Evolutionary conservation across 2,888 invertebrate species (phyloP).

Genomic region (Vannuccia rotundouncinata): DNA sequence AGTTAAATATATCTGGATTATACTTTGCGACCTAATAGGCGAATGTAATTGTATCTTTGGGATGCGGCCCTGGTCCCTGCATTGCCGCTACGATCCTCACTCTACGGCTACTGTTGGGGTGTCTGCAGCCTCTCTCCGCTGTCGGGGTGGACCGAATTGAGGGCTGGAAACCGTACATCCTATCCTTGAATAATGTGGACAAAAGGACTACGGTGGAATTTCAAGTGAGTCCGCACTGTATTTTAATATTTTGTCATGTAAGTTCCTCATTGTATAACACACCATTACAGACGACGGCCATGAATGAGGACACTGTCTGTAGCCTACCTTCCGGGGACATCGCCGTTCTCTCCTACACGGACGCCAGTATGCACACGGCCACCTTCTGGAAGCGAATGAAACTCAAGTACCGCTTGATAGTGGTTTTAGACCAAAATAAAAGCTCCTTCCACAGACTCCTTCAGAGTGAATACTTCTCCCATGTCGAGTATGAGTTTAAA

Average conservation of each 20-base stretch:
- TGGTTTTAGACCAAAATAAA: conserved; percentile 29
- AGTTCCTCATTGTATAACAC: too few relatives aligned
- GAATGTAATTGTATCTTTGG: neutral
- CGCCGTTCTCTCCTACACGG: conserved; percentile 28
- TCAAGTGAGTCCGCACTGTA: too few relatives aligned
- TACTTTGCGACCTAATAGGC: too few relatives aligned
- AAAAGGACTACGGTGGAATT: too few relatives aligned
- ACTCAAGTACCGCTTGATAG: neutral
- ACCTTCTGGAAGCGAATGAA: conserved; percentile 28
- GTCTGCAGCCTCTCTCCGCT: neutral
- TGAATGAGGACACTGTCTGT: conserved; percentile 19
- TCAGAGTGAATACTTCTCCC: neutral
- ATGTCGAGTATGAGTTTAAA: conserved; percentile 29
- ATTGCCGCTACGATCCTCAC: neutral
- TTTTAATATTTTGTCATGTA: too few relatives aligned
- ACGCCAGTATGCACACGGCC: conserved; percentile 18
- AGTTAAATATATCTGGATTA: too few relatives aligned
- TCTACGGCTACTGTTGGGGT: neutral
- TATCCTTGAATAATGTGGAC: conserved; percentile 2
- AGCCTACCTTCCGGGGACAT: conserved; percentile 6
- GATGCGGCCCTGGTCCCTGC: conserved; percentile 31
- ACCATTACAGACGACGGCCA: too few relatives aligned
- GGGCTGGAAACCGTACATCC: conserved; percentile 25
- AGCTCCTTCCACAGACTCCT: neutral
- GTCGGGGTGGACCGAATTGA: conserved; percentile 29